Evolutionary conservation across 2,888 invertebrate genomes (phyloP).

Genomic region (Cosmorhoe ocellata): DNA sequence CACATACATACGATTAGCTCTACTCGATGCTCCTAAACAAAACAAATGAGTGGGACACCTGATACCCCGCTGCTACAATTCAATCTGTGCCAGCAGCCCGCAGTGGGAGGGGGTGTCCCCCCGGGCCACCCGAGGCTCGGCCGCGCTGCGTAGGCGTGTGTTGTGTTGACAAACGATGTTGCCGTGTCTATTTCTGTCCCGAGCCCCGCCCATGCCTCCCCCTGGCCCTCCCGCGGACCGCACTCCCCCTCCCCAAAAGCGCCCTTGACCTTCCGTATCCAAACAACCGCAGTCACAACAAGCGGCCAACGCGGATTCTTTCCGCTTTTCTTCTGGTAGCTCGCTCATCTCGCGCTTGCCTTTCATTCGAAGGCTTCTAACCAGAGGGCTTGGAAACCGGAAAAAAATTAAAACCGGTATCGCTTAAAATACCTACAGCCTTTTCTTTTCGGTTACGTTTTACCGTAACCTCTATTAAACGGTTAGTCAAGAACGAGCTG

Average conservation of each 20-base stretch:
- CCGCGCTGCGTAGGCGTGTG: conserved; percentile 73
- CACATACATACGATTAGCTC: too few species aligned
- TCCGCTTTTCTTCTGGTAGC: conserved; percentile 23
- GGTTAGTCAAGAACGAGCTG: too few species aligned
- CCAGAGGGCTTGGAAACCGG: too few species aligned
- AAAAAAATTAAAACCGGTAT: too few species aligned
- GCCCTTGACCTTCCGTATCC: conserved; percentile 79
- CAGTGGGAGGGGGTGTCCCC: conserved; percentile 13
- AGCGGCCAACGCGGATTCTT: conserved; percentile 47
- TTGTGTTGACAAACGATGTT: conserved; percentile 79
- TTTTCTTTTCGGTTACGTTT: too few species aligned
- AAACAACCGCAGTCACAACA: conserved; percentile 81
- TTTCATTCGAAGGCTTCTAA: too few species aligned
- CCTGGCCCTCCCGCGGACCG: conserved; percentile 36
- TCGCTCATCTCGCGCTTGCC: neutral
- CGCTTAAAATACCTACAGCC: too few species aligned
- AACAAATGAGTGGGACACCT: neutral
- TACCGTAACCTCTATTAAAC: too few species aligned
- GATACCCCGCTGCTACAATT: neutral
- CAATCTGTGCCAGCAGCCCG: neutral
- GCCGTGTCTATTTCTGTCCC: conserved; percentile 67
- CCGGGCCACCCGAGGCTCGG: conserved; percentile 37
- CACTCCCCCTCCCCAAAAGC: conserved; percentile 48
- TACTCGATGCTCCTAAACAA: neutral
- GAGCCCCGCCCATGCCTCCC: conserved; percentile 54